A percentile compares a stretch with the other conserved stretches of the same genome.
Evolutionary conservation across 2,797 vertebrate genomes (phyloP).

Genomic region (Rhodeus uyekii): DNA sequence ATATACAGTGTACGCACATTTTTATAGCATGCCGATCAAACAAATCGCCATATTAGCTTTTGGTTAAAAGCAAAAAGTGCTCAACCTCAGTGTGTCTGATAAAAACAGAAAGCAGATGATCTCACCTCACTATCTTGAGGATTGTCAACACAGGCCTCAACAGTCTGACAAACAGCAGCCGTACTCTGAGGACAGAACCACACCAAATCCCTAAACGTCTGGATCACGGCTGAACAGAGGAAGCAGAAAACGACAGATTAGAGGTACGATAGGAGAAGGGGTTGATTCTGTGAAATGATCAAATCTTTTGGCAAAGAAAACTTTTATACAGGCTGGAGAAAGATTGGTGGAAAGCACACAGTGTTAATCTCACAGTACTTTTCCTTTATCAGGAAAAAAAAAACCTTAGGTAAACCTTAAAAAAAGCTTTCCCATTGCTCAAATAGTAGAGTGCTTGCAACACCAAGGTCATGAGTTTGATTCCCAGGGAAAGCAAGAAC

Average conservation of each 20-base stretch:
- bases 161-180: slow-evolving; percentile 79
- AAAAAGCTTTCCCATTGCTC: too few species aligned
- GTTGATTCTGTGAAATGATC: neutral
- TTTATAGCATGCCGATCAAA: too few species aligned
- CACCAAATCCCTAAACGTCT: slow-evolving; percentile 89
- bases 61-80: neutral
- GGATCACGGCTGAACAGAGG: slow-evolving; percentile 82
- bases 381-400: neutral
- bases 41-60: too few species aligned
- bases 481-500: too few species aligned
- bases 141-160: slow-evolving; percentile 85
- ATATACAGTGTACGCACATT: too few species aligned
- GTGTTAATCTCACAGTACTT: neutral
- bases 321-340: neutral
- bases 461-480: too few species aligned
- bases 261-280: neutral
- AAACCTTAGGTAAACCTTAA: too few species aligned
- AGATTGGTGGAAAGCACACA: neutral
- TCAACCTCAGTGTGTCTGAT: neutral
- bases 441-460: too few species aligned
- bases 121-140: slow-evolving; percentile 91
- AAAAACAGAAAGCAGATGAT: slow-evolving; percentile 2
- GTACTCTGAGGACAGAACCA: slow-evolving; percentile 93
- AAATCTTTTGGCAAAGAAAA: neutral
- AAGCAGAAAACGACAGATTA: neutral